Evolutionary conservation across 2,888 invertebrate species (phyloP).

Genomic region (Norana najaformis): DNA sequence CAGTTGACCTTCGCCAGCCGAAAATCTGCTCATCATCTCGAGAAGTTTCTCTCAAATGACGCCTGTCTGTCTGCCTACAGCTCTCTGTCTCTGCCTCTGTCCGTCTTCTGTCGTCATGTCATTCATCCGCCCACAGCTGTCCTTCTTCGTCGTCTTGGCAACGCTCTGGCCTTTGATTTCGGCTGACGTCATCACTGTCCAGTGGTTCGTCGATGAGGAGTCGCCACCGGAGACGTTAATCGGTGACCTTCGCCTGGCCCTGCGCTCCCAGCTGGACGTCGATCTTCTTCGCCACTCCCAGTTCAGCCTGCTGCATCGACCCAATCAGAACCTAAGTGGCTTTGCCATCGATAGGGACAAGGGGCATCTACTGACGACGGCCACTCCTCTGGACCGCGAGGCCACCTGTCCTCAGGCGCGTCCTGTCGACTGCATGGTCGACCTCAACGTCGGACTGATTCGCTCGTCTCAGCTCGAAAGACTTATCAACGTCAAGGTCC

Average conservation of each 20-base stretch:
- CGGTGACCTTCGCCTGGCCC: constrained; percentile 30
- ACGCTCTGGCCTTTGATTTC: no score
- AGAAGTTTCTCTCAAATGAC: no score
- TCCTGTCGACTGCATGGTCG: constrained; percentile 30
- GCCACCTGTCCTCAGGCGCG: neutral
- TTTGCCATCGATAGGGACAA: constrained; percentile 24
- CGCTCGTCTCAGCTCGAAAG: constrained; percentile 14
- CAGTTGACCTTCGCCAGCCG: no score
- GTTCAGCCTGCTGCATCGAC: constrained; percentile 32
- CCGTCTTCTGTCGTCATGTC: neutral
- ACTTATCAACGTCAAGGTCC: constrained; percentile 25
- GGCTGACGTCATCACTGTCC: constrained; percentile 20
- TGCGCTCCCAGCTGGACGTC: constrained; percentile 2
- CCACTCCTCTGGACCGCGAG: constrained; percentile 32
- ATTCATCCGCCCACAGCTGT: no score
- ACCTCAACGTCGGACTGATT: constrained; percentile 33
- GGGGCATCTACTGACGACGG: constrained; percentile 19
- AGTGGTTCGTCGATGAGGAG: constrained; percentile 33
- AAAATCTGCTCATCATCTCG: no score
- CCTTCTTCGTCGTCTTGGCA: no score
- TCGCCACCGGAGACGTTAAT: constrained; percentile 20
- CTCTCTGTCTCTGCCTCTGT: neutral
- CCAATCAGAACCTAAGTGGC: constrained; percentile 23
- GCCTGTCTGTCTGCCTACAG: neutral
- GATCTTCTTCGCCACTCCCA: neutral